Evolutionary conservation across 2,797 vertebrate genomes (phyloP), one percentile per base, ranked within the genome.

Genomic region (Rhynchotus rufescens): DNA sequence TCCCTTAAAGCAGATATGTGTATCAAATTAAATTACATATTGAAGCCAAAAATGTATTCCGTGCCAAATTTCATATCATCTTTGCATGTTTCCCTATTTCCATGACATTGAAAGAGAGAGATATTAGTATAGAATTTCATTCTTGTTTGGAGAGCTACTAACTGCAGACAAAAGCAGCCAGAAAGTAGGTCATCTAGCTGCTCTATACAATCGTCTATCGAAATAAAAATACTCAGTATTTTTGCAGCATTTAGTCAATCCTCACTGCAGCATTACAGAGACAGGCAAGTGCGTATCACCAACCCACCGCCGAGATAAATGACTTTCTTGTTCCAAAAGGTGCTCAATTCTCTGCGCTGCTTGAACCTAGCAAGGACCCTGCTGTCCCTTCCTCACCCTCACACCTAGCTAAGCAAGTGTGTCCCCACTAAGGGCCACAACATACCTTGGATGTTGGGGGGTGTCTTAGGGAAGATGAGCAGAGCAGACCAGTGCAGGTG

Each of bases 21-120:
- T 89, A 81, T 80, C 88, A 92, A 89, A 90, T 92, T 66, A 87
- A 93, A 90, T 94, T 79, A 87, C 84, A 79, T 91, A 69, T 15
- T 57, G 84, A 89, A 86, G 89, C 82, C 82, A 66, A 80, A 76
- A 81, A 73, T 32, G 47, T 28, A 85, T 87, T 64, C 86, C 0
- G 1, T 84, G 81, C 76, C 88, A 91, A 76, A 89, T 85, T 92
- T 88, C 52, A 4, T 44, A 85, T 79, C 26, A 56, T 78, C 81
- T 61, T 67, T 20, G 47, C 0, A 0, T 79, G 76, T 79, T 94
- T 71, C 86, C 76, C 71, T 74, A 54, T 81, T 90, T 90, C 84
- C 3, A 1, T 79, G 60, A 67, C 59, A 79, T 71, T 80, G 60
- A 84, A 69, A 66, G 42, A 88, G 64, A 78, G 72, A 94, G 77